Conservation (phyloP, 1,140 invertebrate species). For the Solen grandis region DNA sequence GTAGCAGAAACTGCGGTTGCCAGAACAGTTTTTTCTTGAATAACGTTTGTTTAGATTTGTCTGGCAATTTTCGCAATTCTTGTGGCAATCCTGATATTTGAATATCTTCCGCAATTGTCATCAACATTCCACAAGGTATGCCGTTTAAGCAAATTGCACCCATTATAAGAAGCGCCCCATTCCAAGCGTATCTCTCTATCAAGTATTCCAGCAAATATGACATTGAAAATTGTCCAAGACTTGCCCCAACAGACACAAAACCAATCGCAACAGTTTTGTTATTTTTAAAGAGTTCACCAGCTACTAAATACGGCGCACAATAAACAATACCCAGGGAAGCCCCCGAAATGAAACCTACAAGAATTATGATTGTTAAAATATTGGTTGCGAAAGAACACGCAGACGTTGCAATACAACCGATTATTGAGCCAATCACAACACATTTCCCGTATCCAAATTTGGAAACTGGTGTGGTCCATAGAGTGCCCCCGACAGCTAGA, state of each 20-base stretch:
- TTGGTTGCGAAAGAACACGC: conserved; percentile 5
- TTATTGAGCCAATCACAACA: conserved; percentile 23
- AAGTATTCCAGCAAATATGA: too few relatives aligned
- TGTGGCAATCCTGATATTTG: too few relatives aligned
- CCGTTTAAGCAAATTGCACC: conserved; percentile 30
- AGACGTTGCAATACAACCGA: conserved; percentile 26
- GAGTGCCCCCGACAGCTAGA: conserved; percentile 24
- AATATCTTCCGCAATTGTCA: conserved; percentile 9
- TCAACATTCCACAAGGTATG: conserved; percentile 39
- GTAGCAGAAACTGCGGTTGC: conserved; percentile 23
- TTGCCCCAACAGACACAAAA: conserved; percentile 36
- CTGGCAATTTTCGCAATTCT: too few relatives aligned
- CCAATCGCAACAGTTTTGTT: conserved; percentile 34
- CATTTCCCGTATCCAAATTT: too few relatives aligned
- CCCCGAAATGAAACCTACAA: conserved; percentile 23
- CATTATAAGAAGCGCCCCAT: conserved; percentile 13
- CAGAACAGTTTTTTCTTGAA: conserved; percentile 19
- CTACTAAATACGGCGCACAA: conserved; percentile 28
- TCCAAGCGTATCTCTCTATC: conserved; percentile 45
- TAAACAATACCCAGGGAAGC: conserved; percentile 38
- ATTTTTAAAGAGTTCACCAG: conserved; percentile 27
- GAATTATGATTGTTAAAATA: conserved; percentile 22
- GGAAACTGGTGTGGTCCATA: conserved; percentile 37
- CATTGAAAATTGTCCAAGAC: conserved; percentile 42
- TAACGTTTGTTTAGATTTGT: too few relatives aligned